Conservation (phyloP, 2,113 vertebrate genomes). For the Willisornis vidua region DNA sequence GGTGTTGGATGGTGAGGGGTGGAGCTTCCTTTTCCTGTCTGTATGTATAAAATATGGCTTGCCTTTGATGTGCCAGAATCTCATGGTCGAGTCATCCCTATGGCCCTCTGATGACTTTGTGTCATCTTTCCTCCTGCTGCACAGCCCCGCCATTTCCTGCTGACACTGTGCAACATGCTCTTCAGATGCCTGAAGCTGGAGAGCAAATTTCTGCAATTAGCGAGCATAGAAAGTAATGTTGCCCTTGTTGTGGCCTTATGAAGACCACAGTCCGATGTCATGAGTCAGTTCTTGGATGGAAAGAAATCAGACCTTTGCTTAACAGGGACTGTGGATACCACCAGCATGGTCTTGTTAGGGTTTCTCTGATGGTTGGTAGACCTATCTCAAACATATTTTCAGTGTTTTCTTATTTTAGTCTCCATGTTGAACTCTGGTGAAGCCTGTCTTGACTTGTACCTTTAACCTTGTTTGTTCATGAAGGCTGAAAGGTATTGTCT, state of each 20-base stretch:
- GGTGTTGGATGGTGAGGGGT: not conserved
- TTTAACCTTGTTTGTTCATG: not conserved
- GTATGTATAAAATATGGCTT: not conserved
- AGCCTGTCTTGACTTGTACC: not conserved
- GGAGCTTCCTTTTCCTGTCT: conserved; percentile 14
- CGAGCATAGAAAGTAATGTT: not conserved
- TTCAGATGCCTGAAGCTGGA: not conserved
- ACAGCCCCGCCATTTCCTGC: not conserved
- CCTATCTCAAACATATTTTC: not conserved
- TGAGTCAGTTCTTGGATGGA: not conserved
- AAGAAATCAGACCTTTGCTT: not conserved
- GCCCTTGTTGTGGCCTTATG: fast-evolving
- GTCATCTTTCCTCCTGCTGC: not conserved
- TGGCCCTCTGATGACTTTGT: not conserved
- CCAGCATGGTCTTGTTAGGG: not conserved
- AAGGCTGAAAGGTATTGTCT: not conserved
- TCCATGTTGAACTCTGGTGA: not conserved
- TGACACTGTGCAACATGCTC: not conserved
- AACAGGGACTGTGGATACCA: not conserved
- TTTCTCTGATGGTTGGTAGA: not conserved
- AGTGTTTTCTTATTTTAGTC: not conserved
- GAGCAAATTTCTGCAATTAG: not conserved
- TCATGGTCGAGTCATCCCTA: not conserved
- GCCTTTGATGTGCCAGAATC: not conserved
- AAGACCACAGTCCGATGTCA: not conserved